phyloP scores from a whole-genome alignment of 2,888 invertebrate genomes.

The Cheilosia soror region DNA sequence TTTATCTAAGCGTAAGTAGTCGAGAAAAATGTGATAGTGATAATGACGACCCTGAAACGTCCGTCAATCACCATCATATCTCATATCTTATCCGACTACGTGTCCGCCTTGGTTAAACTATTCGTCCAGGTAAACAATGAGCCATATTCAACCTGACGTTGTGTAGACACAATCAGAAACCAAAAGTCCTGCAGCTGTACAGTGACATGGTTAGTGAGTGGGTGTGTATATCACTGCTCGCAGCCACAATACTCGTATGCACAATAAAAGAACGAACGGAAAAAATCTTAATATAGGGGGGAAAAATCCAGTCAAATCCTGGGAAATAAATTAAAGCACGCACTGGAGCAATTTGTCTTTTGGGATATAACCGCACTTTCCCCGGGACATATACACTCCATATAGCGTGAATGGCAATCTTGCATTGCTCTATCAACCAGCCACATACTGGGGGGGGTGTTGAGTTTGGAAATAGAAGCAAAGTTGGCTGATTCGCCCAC shows the following conservation, averaged over 20 bases:
- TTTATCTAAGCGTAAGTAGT: conserved; percentile 49
- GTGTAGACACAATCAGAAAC: conserved; percentile 56
- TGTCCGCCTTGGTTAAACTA: conserved; percentile 20
- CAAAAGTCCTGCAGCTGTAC: conserved; percentile 44
- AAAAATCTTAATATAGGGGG: conserved; percentile 16
- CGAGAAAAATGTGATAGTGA: conserved; percentile 26
- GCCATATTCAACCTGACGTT: conserved; percentile 40
- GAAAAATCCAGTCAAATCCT: conserved; percentile 49
- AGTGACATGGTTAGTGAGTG: not conserved
- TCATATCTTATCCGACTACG: not conserved
- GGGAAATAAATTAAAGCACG: conserved; percentile 74
- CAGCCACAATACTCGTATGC: conserved; percentile 20
- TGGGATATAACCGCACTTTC: conserved; percentile 54
- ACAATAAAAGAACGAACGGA: conserved; percentile 43
- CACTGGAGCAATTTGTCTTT: conserved; percentile 71
- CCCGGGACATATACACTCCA: conserved; percentile 9
- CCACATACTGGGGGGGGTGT: conserved; percentile 19
- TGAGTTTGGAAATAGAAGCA: not conserved
- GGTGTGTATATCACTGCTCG: conserved; percentile 34
- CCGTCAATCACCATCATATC: conserved; percentile 9
- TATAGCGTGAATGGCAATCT: conserved; percentile 19
- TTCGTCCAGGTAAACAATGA: conserved; percentile 45
- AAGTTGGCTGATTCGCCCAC: conserved; percentile 22
- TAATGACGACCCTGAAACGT: conserved; percentile 32
- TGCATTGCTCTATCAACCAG: conserved; percentile 61